Percentiles rank a stretch among this genome's conserved stretches.
These are phyloP conservation scores for Drosophila gunungcola DNA, from an alignment of 1,140 invertebrate genomes.

Conservation along the genomic window DNA sequence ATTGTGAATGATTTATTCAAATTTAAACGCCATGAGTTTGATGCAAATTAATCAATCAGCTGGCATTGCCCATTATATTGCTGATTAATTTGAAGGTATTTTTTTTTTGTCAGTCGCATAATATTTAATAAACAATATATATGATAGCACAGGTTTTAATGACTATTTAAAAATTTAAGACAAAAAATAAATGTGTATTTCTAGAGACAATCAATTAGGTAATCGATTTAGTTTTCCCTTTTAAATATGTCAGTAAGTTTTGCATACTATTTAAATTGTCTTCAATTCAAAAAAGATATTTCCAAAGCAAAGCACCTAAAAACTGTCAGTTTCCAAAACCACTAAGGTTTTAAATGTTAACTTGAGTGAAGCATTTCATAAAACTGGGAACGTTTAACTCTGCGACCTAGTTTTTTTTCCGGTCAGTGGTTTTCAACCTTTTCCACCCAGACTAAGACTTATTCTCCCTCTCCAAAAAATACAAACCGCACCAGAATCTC, in stretches of 20 bases:
- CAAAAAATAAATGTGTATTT: too few species aligned
- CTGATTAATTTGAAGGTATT: background rate
- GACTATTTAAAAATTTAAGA: too few species aligned
- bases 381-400: background rate
- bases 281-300: too few species aligned
- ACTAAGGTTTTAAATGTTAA: background rate
- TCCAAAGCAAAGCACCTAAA: too few species aligned
- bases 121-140: too few species aligned
- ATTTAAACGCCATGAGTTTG: slow-evolving; percentile 1
- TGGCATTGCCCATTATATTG: background rate
- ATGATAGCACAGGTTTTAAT: too few species aligned
- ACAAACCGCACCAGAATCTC: slow-evolving; percentile 25
- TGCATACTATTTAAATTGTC: too few species aligned
- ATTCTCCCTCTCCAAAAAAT: background rate
- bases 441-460: slow-evolving; percentile 2
- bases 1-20: slow-evolving; percentile 9
- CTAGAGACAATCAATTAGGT: too few species aligned
- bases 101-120: too few species aligned
- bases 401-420: background rate
- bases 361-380: background rate
- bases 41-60: slow-evolving; percentile 13
- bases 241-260: background rate
- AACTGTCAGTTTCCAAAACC: too few species aligned
- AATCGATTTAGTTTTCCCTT: too few species aligned
- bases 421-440: slow-evolving; percentile 5